These are phyloP conservation scores for Muscina levida DNA, from an alignment of 2,888 invertebrate genomes.

Conservation along the genomic window DNA sequence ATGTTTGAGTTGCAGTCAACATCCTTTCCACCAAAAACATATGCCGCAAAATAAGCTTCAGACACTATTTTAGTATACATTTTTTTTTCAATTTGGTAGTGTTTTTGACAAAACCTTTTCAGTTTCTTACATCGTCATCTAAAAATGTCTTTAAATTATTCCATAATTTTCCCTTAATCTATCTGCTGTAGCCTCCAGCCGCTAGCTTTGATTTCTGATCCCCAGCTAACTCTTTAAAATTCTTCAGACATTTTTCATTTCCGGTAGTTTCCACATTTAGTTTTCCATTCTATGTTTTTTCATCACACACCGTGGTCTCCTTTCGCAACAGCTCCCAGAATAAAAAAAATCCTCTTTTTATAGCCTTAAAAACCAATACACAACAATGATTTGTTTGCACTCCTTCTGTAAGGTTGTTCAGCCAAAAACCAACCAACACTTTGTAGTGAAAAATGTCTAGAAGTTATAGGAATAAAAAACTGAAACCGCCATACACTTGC, in stretches of 20 bases:
- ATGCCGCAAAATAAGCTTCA: too few relatives aligned
- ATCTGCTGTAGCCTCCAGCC: too few relatives aligned
- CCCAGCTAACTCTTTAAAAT: constrained; percentile 23
- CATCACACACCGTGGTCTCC: too few relatives aligned
- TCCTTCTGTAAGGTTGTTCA: not conserved
- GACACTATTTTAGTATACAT: too few relatives aligned
- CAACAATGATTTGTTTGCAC: not conserved
- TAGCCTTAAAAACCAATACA: constrained; percentile 18
- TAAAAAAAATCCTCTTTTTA: constrained; percentile 29
- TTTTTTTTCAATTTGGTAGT: too few relatives aligned
- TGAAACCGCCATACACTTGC: not conserved
- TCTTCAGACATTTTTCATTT: constrained; percentile 39
- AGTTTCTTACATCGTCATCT: too few relatives aligned
- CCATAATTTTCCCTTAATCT: too few relatives aligned
- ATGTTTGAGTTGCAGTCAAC: too few relatives aligned
- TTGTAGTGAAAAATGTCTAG: constrained; percentile 35
- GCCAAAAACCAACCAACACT: constrained; percentile 32
- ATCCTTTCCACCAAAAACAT: too few relatives aligned
- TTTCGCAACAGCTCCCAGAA: not conserved
- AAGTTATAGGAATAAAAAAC: not conserved
- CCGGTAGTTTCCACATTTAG: not conserved
- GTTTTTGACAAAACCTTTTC: too few relatives aligned
- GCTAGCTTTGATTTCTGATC: too few relatives aligned
- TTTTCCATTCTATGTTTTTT: not conserved
- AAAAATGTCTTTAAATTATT: too few relatives aligned